phyloP scores from a whole-genome alignment of 2,113 vertebrate genomes.

The Ptychochromis oligacanthus region DNA sequence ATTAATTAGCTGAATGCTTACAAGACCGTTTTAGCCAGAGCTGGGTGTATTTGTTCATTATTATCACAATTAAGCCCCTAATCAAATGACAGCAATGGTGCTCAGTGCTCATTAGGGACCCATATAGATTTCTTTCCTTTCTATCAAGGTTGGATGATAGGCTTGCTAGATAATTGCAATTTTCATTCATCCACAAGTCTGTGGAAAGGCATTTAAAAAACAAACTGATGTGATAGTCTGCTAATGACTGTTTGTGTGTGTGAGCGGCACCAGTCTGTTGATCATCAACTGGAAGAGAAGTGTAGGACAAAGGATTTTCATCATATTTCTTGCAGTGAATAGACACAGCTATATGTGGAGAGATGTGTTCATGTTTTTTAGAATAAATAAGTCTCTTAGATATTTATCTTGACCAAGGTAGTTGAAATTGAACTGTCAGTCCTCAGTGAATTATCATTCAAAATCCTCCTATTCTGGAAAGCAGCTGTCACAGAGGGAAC shows the following conservation, averaged over 20 bases:
- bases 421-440: conserved; percentile 11
- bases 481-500: conserved; percentile 13
- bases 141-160: conserved; percentile 52
- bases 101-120: conserved; percentile 69
- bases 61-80: conserved; percentile 73
- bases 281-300: conserved; percentile 43
- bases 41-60: conserved; percentile 77
- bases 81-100: conserved; percentile 67
- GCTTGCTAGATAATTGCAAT: conserved; percentile 43
- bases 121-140: conserved; percentile 61
- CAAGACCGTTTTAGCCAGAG: conserved; percentile 52
- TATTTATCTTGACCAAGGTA: conserved; percentile 16
- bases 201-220: conserved; percentile 18
- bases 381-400: conserved; percentile 1
- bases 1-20: conserved; percentile 75
- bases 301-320: conserved; percentile 2
- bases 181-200: conserved; percentile 24
- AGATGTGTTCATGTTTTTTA: neutral
- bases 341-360: neutral
- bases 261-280: conserved; percentile 4
- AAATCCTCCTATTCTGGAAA: neutral
- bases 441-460: conserved; percentile 5
- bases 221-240: conserved; percentile 25
- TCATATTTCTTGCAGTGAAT: neutral
- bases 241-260: conserved; percentile 44